These are phyloP conservation scores for Neodiprion pinetum DNA, from an alignment of 1,140 invertebrate genomes.

Conservation along the genomic window DNA sequence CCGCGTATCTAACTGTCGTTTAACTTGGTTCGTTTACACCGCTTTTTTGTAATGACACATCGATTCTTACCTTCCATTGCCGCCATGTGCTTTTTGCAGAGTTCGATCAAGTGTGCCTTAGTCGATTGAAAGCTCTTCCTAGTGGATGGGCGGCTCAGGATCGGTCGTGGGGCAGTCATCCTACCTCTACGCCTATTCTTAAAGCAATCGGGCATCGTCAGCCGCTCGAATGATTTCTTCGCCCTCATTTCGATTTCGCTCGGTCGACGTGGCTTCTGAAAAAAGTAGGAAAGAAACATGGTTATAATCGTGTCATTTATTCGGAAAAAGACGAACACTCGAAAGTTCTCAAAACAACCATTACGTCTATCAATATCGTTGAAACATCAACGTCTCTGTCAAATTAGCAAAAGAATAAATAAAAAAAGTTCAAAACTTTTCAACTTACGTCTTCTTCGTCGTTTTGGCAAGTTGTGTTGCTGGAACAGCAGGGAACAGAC, in stretches of 20 bases:
- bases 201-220: conserved; percentile 68
- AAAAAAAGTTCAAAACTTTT: no score
- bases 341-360: no score
- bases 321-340: no score
- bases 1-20: not conserved
- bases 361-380: no score
- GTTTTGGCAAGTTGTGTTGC: no score
- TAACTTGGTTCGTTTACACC: not conserved
- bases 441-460: no score
- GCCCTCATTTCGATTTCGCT: conserved; percentile 65
- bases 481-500: no score
- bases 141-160: conserved; percentile 27
- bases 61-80: not conserved
- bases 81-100: not conserved
- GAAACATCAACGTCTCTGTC: no score
- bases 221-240: conserved; percentile 62
- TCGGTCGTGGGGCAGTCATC: conserved; percentile 31
- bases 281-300: not conserved
- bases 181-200: conserved; percentile 49
- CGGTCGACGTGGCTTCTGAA: conserved; percentile 31
- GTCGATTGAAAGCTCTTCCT: conserved; percentile 30
- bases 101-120: not conserved
- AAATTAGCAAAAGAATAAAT: no score
- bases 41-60: not conserved
- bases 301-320: no score